A percentile compares a stretch with the other conserved stretches of the same genome.
phyloP scores from a whole-genome alignment of 2,888 invertebrate species.

The Eretmocerus hayati region DNA sequence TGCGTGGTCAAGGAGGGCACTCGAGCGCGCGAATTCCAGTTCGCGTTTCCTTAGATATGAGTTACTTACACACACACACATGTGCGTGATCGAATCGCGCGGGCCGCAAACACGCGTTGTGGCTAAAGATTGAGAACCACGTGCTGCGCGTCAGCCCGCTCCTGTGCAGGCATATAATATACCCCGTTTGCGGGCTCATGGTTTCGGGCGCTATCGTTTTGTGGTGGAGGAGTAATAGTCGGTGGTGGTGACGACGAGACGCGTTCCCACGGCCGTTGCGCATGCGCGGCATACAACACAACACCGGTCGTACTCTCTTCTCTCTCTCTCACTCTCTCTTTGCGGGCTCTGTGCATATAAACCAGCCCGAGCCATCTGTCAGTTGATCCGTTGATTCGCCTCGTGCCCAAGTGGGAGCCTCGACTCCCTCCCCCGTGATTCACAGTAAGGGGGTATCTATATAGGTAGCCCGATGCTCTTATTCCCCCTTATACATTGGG shows the following conservation, averaged over 20 bases:
- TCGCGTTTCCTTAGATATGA: too few species aligned
- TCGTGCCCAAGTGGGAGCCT: too few species aligned
- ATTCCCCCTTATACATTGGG: too few species aligned
- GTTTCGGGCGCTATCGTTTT: background rate
- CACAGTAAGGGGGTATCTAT: too few species aligned
- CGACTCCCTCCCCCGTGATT: too few species aligned
- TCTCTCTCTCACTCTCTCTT: conserved; percentile 12
- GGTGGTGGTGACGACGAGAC: conserved; percentile 21
- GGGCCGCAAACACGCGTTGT: conserved; percentile 7
- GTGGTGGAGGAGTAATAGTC: background rate
- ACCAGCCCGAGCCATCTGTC: conserved; percentile 21
- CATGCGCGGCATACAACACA: conserved; percentile 32
- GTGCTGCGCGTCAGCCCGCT: too few species aligned
- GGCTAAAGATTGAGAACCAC: conserved; percentile 35
- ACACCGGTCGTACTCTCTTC: conserved; percentile 15
- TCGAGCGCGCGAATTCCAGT: too few species aligned
- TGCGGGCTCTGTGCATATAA: background rate
- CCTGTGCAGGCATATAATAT: too few species aligned
- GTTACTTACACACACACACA: background rate
- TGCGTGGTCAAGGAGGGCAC: too few species aligned
- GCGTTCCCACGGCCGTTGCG: conserved; percentile 43
- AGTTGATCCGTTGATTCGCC: too few species aligned
- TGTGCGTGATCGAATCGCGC: background rate
- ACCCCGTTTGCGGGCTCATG: background rate
- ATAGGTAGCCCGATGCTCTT: too few species aligned